Evolutionary conservation across 1,140 invertebrate genomes (phyloP), one percentile per base, ranked within the genome.

Genomic region (Drosophila bipectinata): DNA sequence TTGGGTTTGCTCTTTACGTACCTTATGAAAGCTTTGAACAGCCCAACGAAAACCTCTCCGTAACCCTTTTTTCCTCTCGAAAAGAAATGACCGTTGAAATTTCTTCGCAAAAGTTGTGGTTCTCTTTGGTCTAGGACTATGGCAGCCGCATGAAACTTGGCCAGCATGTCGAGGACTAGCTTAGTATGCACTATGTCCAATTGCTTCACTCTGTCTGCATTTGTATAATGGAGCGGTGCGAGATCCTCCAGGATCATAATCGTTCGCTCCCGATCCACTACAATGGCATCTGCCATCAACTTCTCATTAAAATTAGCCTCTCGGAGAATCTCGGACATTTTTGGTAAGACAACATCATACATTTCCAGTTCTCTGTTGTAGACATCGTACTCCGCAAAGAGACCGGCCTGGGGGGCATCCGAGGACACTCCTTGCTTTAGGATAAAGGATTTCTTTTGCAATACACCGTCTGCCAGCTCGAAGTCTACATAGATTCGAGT

Each of bases 101-200:
- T 72, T 3, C 52, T 24, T 0, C 18, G 49, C 4, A 90, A 28
- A 6, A 74, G 30, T 9, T 60, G 54, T 0, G 79, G 77, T n/a
- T 76, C 51, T 0, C 62, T 55, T 34, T 87, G 72, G 14, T 66
- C 56, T 0, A 85, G 48, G 4, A 85, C 18, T 7, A 72, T 44
- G 0, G 82, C 80, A 0, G 81, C 28, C 0, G 93, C 94, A 67
- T 94, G 94, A 54, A 94, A 94, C 15, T 92, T 92, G 1, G 93
- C 94, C 21, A 94, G 71, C 34, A 92, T 92, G 52, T 92, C 92
- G 0, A 94, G 78, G 0, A 93, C 91, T 6, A 92, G 56, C 18
- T 92, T 92, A 0, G 93, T 77, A 54, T 93, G 92, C 4, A 92
- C 78, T 9, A 93, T 49, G 37, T 93, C 91, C 10, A 94, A 66